These are phyloP conservation scores for Spilarctia lutea DNA, from an alignment of 2,888 invertebrate species.

Conservation along the genomic window DNA sequence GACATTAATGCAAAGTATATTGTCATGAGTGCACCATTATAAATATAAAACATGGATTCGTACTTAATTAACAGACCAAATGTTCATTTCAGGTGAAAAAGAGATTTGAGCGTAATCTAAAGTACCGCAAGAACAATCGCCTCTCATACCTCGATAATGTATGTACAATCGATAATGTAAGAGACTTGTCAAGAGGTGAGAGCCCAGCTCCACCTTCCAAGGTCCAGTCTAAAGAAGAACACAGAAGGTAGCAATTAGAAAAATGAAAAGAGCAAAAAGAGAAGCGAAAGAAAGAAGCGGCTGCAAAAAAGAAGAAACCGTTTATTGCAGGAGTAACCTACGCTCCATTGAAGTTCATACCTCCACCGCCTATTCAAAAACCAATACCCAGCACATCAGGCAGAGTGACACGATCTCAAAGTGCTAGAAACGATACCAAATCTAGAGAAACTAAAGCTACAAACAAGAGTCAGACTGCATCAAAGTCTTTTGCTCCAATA, in stretches of 20 bases:
- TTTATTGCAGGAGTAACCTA: conserved; percentile 71
- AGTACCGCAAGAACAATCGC: too few relatives aligned
- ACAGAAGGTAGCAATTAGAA: conserved; percentile 70
- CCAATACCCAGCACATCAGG: conserved; percentile 69
- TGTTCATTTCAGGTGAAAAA: conserved; percentile 68
- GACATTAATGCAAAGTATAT: conserved; percentile 14
- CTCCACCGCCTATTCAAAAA: conserved; percentile 64
- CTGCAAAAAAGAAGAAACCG: conserved; percentile 73
- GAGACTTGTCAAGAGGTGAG: too few relatives aligned
- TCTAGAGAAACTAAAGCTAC: conserved; percentile 30
- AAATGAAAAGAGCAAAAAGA: conserved; percentile 80
- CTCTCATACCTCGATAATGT: too few relatives aligned
- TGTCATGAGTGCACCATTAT: conserved; percentile 28
- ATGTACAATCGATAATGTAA: too few relatives aligned
- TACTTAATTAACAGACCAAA: conserved; percentile 25
- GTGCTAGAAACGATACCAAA: conserved; percentile 47
- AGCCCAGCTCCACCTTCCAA: conserved; percentile 58
- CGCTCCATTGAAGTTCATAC: conserved; percentile 64
- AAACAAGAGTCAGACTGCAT: not conserved
- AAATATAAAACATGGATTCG: not conserved
- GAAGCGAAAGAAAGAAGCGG: conserved; percentile 69
- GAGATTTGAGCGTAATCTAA: conserved; percentile 65
- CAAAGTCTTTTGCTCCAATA: conserved; percentile 82
- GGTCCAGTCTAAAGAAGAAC: conserved; percentile 60
- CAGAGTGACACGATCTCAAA: conserved; percentile 73